Base-by-base conservation (phyloP, 1,140 invertebrate genomes). In the Euglossa dilemma region DNA sequence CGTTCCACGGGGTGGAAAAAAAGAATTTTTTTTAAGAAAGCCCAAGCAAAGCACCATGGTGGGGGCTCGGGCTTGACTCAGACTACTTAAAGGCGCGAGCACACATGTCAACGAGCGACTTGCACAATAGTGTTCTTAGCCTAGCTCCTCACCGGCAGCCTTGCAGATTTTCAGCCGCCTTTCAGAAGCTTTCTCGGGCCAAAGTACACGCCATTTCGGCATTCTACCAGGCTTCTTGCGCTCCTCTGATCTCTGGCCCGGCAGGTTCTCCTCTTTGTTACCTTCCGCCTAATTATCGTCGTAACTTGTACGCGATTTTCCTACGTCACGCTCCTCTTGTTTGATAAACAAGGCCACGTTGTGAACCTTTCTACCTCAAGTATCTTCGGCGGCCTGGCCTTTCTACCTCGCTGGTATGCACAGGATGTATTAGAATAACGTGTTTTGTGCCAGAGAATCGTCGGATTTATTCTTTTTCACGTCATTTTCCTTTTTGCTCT, bases 31-130 rank as follows among this genome's bases (percentile, higher is more conserved):
- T 86, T 72, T 67, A 80, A 80, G 77, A 84, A 84, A 81, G 50
- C 6, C 6, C 57, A 12, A 36, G 18, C 54, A 54, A 63, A 61
- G 18, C 36, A n/a, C 12, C 2, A 7, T 56, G 54, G 28, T 63
- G 25, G 36, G 36, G 36, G 36, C 4, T 36, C 36, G 36, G 56
- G 59, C 57, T 80, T 50, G 67, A 71, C 59, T 78, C 66, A 73
- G 69, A 71, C 76, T 66, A 80, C 57, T 56, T 77, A 84, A 84
- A 84, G 82, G 70, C 83, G 83, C 70, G 78, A 84, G 83, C 79
- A 73, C 75, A 80, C 77, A 84, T 80, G 75, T 56, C 75, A 75
- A 64, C 74, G 56, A 63, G 66, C 63, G 73, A 78, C 80, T 54
- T 43, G 4, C 81, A 71, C 75, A 83, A 83, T 83, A 54, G 77